Base-by-base conservation (phyloP, 2,797 vertebrate species). In the Chelonia mydas region DNA sequence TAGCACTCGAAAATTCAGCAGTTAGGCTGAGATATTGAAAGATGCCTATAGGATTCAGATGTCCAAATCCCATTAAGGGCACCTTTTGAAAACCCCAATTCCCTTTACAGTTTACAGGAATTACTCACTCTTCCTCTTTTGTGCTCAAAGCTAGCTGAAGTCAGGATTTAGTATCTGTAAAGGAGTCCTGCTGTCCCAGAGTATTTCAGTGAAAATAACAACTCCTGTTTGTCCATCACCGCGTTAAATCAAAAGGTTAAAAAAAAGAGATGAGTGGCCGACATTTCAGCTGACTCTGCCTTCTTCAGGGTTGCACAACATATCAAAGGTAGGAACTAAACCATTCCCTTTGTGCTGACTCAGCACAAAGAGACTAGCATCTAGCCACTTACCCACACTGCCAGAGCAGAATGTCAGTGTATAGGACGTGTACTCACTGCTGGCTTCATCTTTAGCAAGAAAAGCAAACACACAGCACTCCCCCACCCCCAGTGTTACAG, bases 1-100 rank as follows among this genome's bases (percentile, higher is more conserved):
- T 49, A 77, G 27, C 45, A 77, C 12, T 77, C 25, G 3, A 77
- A 49, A 77, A 77, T 49, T 77, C 45, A 77, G 28, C 27, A 77
- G 41, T 77, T 17, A 81, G 83, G 91, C 12, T 5, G 90, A 92
- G 88, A 96, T 96, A 91, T 86, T 86, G 45, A 86, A 86, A 61
- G 74, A 33, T 96, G 86, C 94, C 95, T 96, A 93, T 59, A 95
- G 92, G 94, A 83, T 19, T 28, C 57, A 95, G 51, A 55, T 94
- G 81, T 93, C 86, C 49, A 80, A 86, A 91, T 51, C 6, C 3
- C 90, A 55, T 79, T 95, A 94, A 93, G 87, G 53, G 25, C 54
- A 92, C 37, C 45, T 96, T 87, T 91, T 87, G 93, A 93, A 95
- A 95, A 93, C 33, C 88, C 80, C 93, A 97, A 68, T 76, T 95